Evolutionary conservation across 2,888 invertebrate species (phyloP).

Genomic region (Myopa tessellatipennis): DNA sequence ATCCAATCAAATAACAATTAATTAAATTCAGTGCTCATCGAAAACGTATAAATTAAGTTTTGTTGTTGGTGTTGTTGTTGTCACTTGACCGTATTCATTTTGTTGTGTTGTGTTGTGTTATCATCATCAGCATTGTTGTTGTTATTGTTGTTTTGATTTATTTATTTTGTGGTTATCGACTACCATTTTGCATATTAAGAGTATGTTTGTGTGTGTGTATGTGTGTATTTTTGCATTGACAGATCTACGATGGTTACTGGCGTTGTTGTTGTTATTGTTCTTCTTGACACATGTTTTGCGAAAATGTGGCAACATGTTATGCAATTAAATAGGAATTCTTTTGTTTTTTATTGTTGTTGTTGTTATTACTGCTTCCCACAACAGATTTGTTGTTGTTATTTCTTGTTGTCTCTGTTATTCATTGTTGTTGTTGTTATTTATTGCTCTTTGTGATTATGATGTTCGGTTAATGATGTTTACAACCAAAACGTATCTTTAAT

Average conservation of each 20-base stretch:
- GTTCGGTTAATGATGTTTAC: too few species aligned
- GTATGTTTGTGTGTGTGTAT: background rate
- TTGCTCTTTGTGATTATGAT: too few species aligned
- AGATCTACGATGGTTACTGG: background rate
- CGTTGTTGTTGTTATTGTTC: background rate
- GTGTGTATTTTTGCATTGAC: too few species aligned
- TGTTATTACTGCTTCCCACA: background rate
- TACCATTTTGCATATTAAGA: too few species aligned
- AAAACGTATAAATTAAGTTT: conserved; percentile 26
- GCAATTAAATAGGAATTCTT: background rate
- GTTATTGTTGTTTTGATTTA: background rate
- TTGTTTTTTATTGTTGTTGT: background rate
- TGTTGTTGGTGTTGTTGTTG: conserved; percentile 6
- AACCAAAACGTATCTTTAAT: too few species aligned
- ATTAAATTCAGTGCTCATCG: conserved; percentile 35
- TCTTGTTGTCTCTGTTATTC: too few species aligned
- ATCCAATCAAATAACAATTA: conserved; percentile 30
- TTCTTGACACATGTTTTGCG: conserved; percentile 1
- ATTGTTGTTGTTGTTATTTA: too few species aligned
- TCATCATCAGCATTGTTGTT: too few species aligned
- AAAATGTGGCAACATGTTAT: background rate
- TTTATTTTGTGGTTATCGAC: too few species aligned
- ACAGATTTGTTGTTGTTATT: background rate
- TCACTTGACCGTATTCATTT: background rate
- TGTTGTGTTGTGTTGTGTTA: background rate